Conservation (phyloP, 2,797 vertebrate species). For the Erithacus rubecula region DNA sequence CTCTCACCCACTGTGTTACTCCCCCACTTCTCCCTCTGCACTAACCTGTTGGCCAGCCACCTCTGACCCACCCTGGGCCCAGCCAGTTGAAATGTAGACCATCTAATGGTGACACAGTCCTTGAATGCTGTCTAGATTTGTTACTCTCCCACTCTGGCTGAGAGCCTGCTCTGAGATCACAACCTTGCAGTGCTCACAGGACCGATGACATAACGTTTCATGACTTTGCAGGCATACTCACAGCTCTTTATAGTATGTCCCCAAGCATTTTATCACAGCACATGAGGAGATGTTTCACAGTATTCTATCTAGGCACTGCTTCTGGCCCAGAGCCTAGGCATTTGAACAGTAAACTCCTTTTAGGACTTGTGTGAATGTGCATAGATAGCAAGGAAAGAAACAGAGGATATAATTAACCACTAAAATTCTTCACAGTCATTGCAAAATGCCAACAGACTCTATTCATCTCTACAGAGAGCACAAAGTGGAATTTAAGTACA, state of each 20-base stretch:
- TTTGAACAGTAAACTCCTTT: constrained; percentile 30
- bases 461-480: background rate
- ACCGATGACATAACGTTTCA: background rate
- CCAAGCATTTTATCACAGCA: background rate
- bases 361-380: constrained; percentile 10
- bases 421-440: background rate
- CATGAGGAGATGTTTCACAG: constrained; percentile 4
- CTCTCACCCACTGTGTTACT: background rate
- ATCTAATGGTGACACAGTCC: background rate
- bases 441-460: constrained; percentile 25
- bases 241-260: background rate
- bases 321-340: constrained; percentile 26
- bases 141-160: background rate
- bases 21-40: background rate
- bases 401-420: constrained; percentile 51
- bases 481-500: background rate
- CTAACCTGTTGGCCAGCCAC: background rate
- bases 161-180: background rate
- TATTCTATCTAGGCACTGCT: background rate
- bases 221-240: background rate
- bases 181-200: fast-evolving
- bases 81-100: background rate
- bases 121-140: background rate
- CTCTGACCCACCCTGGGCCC: background rate
- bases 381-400: constrained; percentile 7